These are phyloP conservation scores for Carassius gibelio DNA, from an alignment of 2,113 vertebrate species.

Conservation along the genomic window DNA sequence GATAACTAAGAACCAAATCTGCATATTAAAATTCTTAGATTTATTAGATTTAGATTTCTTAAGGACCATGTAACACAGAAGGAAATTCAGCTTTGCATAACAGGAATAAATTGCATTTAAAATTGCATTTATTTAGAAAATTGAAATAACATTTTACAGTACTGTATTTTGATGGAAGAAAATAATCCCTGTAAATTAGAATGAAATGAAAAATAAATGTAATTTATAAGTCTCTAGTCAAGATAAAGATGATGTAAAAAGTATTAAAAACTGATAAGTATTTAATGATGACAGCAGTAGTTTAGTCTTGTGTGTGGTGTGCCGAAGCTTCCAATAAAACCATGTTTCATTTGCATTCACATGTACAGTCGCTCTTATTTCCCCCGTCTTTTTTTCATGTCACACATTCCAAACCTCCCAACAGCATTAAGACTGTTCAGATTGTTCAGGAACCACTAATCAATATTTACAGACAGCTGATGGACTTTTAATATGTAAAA, in stretches of 20 bases:
- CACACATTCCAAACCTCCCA: constrained; percentile 18
- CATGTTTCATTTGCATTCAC: constrained; percentile 14
- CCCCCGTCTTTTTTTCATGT: neutral
- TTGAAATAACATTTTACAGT: too few relatives aligned
- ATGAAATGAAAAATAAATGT: neutral
- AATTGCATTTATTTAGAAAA: too few relatives aligned
- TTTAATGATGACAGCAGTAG: neutral
- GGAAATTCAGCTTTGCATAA: too few relatives aligned
- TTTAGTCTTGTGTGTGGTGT: neutral
- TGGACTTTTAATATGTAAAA: constrained; percentile 7
- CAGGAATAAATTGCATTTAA: too few relatives aligned
- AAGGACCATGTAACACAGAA: too few relatives aligned
- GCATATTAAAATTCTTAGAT: too few relatives aligned
- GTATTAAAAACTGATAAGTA: neutral
- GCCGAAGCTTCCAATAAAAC: constrained; percentile 2
- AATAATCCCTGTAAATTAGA: neutral
- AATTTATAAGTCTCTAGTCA: neutral
- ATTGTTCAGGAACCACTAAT: constrained; percentile 5
- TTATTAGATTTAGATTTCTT: too few relatives aligned
- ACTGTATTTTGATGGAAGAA: neutral
- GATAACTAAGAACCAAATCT: too few relatives aligned
- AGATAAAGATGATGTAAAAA: neutral
- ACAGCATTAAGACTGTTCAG: constrained; percentile 4
- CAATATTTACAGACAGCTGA: constrained; percentile 31
- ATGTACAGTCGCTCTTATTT: neutral